phyloP scores from a whole-genome alignment of 2,888 invertebrate species.

The Cremastinae sp. region DNA sequence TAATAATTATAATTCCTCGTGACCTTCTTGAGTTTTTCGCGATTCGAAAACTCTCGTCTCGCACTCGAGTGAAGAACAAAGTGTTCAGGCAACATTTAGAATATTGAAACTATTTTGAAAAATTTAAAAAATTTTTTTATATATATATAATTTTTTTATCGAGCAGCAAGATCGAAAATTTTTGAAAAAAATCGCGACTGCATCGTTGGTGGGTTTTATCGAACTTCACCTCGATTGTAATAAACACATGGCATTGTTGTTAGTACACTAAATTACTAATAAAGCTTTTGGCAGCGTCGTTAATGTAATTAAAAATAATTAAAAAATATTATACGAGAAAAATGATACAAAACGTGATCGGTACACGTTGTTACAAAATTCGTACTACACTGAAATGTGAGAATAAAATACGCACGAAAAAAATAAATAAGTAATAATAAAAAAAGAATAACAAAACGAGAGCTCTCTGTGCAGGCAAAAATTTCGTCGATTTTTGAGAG shows the following conservation, averaged over 20 bases:
- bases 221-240: conserved; percentile 38
- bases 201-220: conserved; percentile 26
- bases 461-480: conserved; percentile 26
- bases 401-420: conserved; percentile 3
- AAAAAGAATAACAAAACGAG: conserved; percentile 48
- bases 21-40: no score
- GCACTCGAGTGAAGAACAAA: no score
- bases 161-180: conserved; percentile 26
- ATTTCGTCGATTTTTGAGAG: conserved; percentile 36
- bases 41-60: no score
- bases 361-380: conserved; percentile 28
- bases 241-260: conserved; percentile 71
- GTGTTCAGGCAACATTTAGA: no score
- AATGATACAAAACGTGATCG: conserved; percentile 30
- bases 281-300: conserved; percentile 73
- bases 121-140: no score
- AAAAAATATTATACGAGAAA: conserved; percentile 41
- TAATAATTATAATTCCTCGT: no score
- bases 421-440: conserved; percentile 28
- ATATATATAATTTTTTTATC: not conserved
- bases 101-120: no score
- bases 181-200: conserved; percentile 23
- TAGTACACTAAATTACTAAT: conserved; percentile 74
- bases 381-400: conserved; percentile 17
- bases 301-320: conserved; percentile 63